Evolutionary conservation across 2,797 vertebrate genomes (phyloP), one percentile per base, ranked within the genome.

Genomic region (Lithobates sylvaticus): DNA sequence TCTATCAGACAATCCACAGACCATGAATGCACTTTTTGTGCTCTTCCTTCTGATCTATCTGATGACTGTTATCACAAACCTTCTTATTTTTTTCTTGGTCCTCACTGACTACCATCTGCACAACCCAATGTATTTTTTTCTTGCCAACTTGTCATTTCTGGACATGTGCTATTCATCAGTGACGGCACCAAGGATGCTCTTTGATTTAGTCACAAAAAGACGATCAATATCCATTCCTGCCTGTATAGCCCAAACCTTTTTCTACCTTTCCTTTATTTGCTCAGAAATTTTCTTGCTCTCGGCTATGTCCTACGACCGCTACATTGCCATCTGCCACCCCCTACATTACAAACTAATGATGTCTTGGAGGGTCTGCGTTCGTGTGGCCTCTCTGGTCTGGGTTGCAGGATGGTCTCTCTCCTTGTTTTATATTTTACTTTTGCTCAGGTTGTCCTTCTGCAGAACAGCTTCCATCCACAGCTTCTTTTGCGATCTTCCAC

Each of bases 121-220:
- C 15, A 86, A 44, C 7, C 84, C 84, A 12, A 86, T 86, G 84
- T 86, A 76, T 39, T 86, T 86, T 65, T 86, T 86, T 77, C 78
- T 78, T 26, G 54, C 86, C 5, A 90, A 92, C 47, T 88, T 92
- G 32, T 90, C 89, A 12, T 84, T 92, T 67, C 88, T 91, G 88
- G 91, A 92, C 21, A 81, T 91, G 5, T 84, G 89, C 29, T 81
- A 91, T 72, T 89, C 88, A 0, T 88, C 91, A 5, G 88, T 90
- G 3, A 87, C 89, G 5, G 85, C 88, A 0, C 91, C 91, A 10
- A 92, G 90, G 44, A 83, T 86, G 23, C 10, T 92, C 0, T 2
- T 72, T 5, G 86, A 90, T 47, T 89, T 88, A 67, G 36, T 90
- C 5, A 10, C 3, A 0, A 32, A 64, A 34, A 88, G 74, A 0